Evolutionary conservation across 2,888 invertebrate species (phyloP).

Genomic region (Pemphredon lugubris): DNA sequence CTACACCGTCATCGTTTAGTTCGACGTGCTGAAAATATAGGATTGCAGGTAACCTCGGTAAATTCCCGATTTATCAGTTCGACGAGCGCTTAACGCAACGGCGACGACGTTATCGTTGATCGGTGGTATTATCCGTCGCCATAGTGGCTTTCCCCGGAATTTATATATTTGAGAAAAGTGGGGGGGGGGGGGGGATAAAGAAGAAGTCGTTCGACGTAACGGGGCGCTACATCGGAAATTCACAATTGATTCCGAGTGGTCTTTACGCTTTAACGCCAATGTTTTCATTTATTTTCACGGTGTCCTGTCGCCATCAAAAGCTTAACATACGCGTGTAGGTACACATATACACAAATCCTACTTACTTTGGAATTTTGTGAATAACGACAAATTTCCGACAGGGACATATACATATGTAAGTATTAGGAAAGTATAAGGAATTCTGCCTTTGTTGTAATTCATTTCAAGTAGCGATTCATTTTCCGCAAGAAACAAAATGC

Average conservation of each 20-base stretch:
- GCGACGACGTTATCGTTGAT: conserved; percentile 61
- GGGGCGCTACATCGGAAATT: background rate
- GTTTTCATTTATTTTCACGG: too few species aligned
- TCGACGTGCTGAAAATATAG: conserved; percentile 33
- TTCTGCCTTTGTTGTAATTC: background rate
- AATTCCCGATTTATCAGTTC: conserved; percentile 71
- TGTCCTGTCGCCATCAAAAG: too few species aligned
- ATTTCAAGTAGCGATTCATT: background rate
- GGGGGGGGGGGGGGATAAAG: background rate
- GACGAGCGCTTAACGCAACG: conserved; percentile 64
- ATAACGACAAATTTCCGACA: too few species aligned
- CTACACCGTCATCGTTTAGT: background rate
- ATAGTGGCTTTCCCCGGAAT: conserved; percentile 50
- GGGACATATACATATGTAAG: too few species aligned
- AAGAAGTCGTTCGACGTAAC: conserved; percentile 2
- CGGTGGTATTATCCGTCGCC: conserved; percentile 56
- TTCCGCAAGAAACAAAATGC: background rate
- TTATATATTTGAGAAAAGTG: conserved; percentile 49
- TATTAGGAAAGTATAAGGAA: too few species aligned
- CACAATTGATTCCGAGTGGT: background rate
- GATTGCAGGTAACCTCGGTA: conserved; percentile 54
- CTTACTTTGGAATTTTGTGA: too few species aligned
- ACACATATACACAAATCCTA: too few species aligned
- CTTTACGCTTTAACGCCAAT: too few species aligned
- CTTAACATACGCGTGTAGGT: too few species aligned